These are phyloP conservation scores for Sebastiscus tertius DNA, from an alignment of 2,797 vertebrate genomes.

Conservation along the genomic window DNA sequence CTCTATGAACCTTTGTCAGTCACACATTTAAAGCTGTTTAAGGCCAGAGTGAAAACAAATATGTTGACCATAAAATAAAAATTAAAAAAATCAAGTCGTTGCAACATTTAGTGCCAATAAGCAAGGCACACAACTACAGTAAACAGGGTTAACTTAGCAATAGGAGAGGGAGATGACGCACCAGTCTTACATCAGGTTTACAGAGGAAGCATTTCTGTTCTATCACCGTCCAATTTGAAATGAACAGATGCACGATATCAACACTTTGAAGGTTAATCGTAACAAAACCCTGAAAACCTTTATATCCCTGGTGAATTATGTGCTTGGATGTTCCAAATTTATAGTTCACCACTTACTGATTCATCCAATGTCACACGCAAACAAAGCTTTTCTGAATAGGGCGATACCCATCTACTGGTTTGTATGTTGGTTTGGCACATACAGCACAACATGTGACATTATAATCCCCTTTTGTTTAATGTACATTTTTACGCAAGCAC, in stretches of 20 bases:
- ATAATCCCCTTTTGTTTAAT: conserved; percentile 8
- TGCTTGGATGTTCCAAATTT: background rate
- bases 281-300: background rate
- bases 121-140: conserved; percentile 54
- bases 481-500: conserved; percentile 8
- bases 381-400: background rate
- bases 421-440: conserved; percentile 57
- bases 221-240: conserved; percentile 13
- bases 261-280: background rate
- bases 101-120: conserved; percentile 27
- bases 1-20: conserved; percentile 11
- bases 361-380: background rate
- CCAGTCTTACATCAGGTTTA: background rate
- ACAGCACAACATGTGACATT: conserved; percentile 16
- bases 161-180: background rate
- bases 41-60: conserved; percentile 49
- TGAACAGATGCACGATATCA: conserved; percentile 5
- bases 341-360: background rate
- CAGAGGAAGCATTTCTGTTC: conserved; percentile 6
- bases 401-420: background rate
- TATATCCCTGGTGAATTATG: background rate
- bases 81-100: background rate
- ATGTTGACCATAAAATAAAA: conserved; percentile 30
- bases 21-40: conserved; percentile 53
- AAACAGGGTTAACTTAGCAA: conserved; percentile 40